phyloP scores from a whole-genome alignment of 1,140 invertebrate genomes.

The Tetramorium parvispinum region DNA sequence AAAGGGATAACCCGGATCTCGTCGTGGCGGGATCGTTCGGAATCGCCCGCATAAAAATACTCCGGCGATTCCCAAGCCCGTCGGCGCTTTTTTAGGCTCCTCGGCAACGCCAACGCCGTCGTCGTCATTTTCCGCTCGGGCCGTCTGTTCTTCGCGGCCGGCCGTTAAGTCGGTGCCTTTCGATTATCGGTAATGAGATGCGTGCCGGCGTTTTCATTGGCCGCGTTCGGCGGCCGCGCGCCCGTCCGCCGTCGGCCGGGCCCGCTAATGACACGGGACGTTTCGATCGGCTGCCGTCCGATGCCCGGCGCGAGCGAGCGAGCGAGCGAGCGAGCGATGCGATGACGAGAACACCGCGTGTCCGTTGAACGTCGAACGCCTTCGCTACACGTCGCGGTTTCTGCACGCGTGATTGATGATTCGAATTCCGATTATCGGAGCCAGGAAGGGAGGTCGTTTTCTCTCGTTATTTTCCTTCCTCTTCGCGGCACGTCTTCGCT shows the following conservation, averaged over 20 bases:
- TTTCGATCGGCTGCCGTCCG: not conserved
- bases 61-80: not conserved
- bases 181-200: constrained; percentile 57
- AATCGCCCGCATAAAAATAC: constrained; percentile 23
- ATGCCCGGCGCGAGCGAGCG: not conserved
- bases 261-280: constrained; percentile 46
- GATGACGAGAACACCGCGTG: not conserved
- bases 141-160: not conserved
- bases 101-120: not conserved
- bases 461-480: not conserved
- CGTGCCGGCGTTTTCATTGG: constrained; percentile 23
- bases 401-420: not conserved
- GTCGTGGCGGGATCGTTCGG: not conserved
- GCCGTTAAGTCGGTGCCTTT: constrained; percentile 9
- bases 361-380: not conserved
- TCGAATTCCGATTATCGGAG: not conserved
- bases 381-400: not conserved
- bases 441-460: too few relatives aligned
- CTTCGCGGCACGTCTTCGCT: not conserved
- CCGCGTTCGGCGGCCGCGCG: not conserved
- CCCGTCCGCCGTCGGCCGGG: not conserved
- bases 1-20: not conserved
- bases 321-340: not conserved
- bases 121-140: not conserved
- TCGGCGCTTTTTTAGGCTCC: not conserved